These are phyloP conservation scores for Chelon labrosus DNA, from an alignment of 2,797 vertebrate species.

Conservation along the genomic window DNA sequence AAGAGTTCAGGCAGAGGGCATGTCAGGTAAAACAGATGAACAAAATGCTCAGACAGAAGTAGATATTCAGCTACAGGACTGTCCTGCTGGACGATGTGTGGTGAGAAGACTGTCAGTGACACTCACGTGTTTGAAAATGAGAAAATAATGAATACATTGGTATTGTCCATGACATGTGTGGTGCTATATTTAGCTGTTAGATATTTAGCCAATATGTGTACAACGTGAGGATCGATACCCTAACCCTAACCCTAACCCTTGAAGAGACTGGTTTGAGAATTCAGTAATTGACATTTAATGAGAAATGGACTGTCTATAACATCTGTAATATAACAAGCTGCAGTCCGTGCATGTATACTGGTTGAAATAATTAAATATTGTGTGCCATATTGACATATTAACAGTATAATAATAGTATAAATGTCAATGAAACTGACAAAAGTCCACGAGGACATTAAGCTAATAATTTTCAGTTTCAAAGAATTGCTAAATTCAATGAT, in stretches of 20 bases:
- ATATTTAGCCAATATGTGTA: not conserved
- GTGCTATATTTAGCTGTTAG: not conserved
- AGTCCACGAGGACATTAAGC: not conserved
- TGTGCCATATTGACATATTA: no score
- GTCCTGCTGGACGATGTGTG: not conserved
- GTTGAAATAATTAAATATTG: no score
- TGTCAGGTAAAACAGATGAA: not conserved
- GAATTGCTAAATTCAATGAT: not conserved
- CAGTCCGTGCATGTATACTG: no score
- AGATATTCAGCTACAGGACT: not conserved
- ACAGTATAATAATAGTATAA: no score
- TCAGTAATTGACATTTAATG: no score
- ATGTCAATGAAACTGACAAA: no score
- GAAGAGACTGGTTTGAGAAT: no score
- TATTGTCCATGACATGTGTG: not conserved
- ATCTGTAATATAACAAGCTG: no score
- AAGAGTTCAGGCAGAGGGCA: not conserved
- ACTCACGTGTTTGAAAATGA: not conserved
- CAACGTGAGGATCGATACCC: no score
- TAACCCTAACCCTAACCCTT: no score
- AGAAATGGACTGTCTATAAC: no score
- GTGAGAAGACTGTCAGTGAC: not conserved
- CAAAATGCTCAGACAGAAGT: not conserved
- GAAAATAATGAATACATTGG: not conserved
- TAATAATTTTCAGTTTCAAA: not conserved